Evolutionary conservation across 1,140 invertebrate species (phyloP).

Genomic region (Medauroidea extradentata): DNA sequence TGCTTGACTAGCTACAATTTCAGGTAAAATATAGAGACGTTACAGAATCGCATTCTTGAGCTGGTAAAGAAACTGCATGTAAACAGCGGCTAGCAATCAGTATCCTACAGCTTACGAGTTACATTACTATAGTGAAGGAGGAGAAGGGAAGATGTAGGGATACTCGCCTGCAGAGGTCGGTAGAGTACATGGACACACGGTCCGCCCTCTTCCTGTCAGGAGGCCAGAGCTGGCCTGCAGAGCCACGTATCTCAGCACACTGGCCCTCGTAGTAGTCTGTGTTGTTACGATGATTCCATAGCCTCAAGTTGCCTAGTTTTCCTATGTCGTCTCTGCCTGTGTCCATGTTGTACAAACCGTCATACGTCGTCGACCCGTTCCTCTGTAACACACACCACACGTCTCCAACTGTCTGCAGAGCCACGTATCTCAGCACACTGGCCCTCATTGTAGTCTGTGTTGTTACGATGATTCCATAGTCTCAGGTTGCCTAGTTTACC

Average conservation of each 20-base stretch:
- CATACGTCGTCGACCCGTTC: constrained; percentile 36
- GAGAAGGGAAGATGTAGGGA: too few relatives aligned
- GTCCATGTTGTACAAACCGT: constrained; percentile 41
- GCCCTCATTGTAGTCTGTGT: constrained; percentile 50
- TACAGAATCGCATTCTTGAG: too few relatives aligned
- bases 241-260: constrained; percentile 63
- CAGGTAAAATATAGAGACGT: too few relatives aligned
- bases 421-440: constrained; percentile 62
- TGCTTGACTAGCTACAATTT: too few relatives aligned
- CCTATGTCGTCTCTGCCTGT: constrained; percentile 35
- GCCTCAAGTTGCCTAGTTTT: constrained; percentile 31
- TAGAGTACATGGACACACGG: constrained; percentile 57
- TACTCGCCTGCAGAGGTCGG: constrained; percentile 61
- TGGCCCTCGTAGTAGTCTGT: constrained; percentile 52
- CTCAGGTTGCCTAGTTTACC: constrained; percentile 31
- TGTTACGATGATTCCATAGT: constrained; percentile 49
- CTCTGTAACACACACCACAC: constrained; percentile 6
- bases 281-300: constrained; percentile 50
- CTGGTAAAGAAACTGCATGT: too few relatives aligned
- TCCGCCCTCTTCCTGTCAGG: constrained; percentile 52
- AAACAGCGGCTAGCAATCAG: too few relatives aligned
- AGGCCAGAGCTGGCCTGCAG: constrained; percentile 72
- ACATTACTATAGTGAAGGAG: too few relatives aligned
- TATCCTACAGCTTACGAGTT: too few relatives aligned
- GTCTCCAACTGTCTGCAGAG: constrained; percentile 57